Conservation (phyloP, 2,888 invertebrate species). For the Lucinisca nassula region DNA sequence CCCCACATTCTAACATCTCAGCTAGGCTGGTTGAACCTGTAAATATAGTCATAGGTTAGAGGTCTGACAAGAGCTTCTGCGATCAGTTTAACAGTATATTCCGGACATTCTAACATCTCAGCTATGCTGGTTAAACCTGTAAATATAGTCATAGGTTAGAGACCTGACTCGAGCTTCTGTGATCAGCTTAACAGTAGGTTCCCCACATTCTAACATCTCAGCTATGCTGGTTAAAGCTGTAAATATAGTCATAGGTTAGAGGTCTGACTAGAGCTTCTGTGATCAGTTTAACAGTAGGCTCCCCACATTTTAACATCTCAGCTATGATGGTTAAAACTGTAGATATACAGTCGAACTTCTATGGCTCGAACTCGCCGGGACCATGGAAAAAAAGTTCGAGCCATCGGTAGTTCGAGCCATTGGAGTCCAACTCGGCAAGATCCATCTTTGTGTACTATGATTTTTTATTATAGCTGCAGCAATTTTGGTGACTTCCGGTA, state of each 20-base stretch:
- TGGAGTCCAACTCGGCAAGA: too few relatives aligned
- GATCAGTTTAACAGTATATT: slow-evolving; percentile 91
- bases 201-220: slow-evolving; percentile 90
- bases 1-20: too few relatives aligned
- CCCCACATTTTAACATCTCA: slow-evolving; percentile 90
- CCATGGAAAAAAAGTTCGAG: too few relatives aligned
- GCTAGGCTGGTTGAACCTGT: too few relatives aligned
- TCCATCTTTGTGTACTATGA: too few relatives aligned
- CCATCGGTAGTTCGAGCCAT: too few relatives aligned
- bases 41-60: slow-evolving; percentile 93
- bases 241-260: slow-evolving; percentile 91
- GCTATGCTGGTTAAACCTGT: slow-evolving; percentile 88
- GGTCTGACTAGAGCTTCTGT: slow-evolving; percentile 93
- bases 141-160: slow-evolving; percentile 91
- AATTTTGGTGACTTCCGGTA: too few relatives aligned
- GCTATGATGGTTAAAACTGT: slow-evolving; percentile 88
- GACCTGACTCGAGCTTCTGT: slow-evolving; percentile 93
- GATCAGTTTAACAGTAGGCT: slow-evolving; percentile 91
- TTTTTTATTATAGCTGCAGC: too few relatives aligned
- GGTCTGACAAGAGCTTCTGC: slow-evolving; percentile 93
- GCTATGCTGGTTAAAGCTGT: slow-evolving; percentile 88
- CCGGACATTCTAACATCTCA: slow-evolving; percentile 90
- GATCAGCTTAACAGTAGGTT: slow-evolving; percentile 91
- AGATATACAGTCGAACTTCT: too few relatives aligned
- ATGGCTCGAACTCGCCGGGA: too few relatives aligned